Evolutionary conservation across 1,140 invertebrate species (phyloP).

Genomic region (Diprion similis): DNA sequence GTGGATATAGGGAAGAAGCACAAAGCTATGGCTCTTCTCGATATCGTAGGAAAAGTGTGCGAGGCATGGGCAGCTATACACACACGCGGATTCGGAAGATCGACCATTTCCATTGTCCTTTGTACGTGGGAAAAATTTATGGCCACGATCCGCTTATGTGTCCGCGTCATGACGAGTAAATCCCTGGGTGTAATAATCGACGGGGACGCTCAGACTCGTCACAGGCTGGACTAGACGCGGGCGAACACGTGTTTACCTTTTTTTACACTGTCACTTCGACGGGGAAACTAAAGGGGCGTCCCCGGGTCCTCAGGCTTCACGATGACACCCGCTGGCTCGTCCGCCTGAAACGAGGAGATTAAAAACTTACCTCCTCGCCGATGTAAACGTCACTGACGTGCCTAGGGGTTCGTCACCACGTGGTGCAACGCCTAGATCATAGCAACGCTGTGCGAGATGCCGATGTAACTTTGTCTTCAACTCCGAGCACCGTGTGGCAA

Average conservation of each 20-base stretch:
- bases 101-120: not conserved
- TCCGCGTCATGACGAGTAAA: conserved; percentile 12
- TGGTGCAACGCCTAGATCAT: not conserved
- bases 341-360: not conserved
- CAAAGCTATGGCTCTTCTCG: not conserved
- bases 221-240: conserved; percentile 37
- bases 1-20: not conserved
- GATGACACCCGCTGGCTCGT: not conserved
- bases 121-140: not conserved
- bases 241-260: conserved; percentile 52
- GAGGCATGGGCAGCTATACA: not conserved
- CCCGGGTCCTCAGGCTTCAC: not conserved
- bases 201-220: conserved; percentile 10
- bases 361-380: conserved; percentile 4
- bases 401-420: not conserved
- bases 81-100: not conserved
- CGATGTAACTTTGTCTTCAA: no score
- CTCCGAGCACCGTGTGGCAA: not conserved
- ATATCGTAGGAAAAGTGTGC: not conserved
- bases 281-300: conserved; percentile 21
- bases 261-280: conserved; percentile 34
- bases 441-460: conserved; percentile 7
- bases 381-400: not conserved
- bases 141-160: not conserved
- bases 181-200: conserved; percentile 21